Base-by-base conservation (phyloP, 2,113 vertebrate species). In the Noturus placidus region DNA sequence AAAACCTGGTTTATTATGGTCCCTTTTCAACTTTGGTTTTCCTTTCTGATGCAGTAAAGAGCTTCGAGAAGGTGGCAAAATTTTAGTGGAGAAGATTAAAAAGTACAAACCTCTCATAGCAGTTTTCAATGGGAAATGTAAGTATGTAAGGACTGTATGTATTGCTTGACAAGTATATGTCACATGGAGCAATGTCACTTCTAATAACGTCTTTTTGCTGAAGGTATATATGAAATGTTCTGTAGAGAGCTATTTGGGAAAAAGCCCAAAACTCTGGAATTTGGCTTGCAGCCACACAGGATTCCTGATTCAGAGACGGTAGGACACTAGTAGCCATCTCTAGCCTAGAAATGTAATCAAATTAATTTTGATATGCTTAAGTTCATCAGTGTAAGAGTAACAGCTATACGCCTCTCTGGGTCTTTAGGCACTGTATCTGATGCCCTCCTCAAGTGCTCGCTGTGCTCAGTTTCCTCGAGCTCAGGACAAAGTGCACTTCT, bases 161-260 rank as follows among this genome's bases (percentile, higher is more conserved):
- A n/a, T 5, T 61, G 57, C 10, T 19, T 46, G 46, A 52, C 4
- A 52, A 35, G 63, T 85, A 35, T n/a, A 27, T 77, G 20, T 76
- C 27, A 50, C 25, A 33, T 10, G 2, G 67, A 19, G 50, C 1
- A 7, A 70, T 80, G 7, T 42, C 15, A 33, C 79, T n/a, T 54
- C 67, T 52, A 57, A 59, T 33, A 25, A 17, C 13, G 9, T 35
- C 50, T 30, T 30, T 87, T 89, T 20, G 22, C 74, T 61, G 65
- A 91, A 99, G 98, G 98, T 93, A 99, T 99, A 93, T 99, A 98
- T 94, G 98, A 99, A 94, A 99, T 99, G 95, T 99, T 99, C 95
- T 99, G 98, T 94, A 97, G 96, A 95, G 98, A 99, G 92, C 92
- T 99, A 91, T 99, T 99, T 95, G 98, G 98, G 88, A 96, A 99